Conservation (phyloP, 2,888 invertebrate genomes). For the Ceraclea dissimilis region DNA sequence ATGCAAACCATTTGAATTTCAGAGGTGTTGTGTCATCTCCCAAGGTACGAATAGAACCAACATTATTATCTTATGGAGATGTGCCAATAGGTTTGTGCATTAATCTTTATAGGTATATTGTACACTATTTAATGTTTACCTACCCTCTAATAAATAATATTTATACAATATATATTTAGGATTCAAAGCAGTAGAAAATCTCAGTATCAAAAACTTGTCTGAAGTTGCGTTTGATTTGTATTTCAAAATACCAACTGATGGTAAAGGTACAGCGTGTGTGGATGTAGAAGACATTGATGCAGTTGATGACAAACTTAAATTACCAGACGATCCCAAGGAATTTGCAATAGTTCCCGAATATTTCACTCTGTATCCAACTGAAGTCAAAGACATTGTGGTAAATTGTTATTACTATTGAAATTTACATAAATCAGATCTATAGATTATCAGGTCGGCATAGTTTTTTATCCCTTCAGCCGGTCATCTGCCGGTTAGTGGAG, state of each 20-base stretch:
- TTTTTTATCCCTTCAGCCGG: too few relatives aligned
- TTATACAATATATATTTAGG: background rate
- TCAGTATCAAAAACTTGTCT: conserved; percentile 13
- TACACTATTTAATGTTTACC: too few relatives aligned
- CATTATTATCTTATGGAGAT: conserved; percentile 3
- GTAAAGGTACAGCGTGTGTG: conserved; percentile 3
- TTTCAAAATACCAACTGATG: conserved; percentile 13
- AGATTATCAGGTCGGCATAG: too few relatives aligned
- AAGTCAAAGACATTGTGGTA: background rate
- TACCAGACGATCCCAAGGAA: conserved; percentile 7
- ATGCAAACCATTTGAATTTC: too few relatives aligned
- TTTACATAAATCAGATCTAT: too few relatives aligned
- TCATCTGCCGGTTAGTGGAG: too few relatives aligned
- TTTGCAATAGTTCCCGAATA: conserved; percentile 2
- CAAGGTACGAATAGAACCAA: conserved; percentile 4
- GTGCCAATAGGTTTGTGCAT: conserved; percentile 10
- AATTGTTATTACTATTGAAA: too few relatives aligned
- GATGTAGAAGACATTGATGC: conserved; percentile 4
- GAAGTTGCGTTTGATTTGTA: conserved; percentile 3
- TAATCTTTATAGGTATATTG: background rate
- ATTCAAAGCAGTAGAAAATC: background rate
- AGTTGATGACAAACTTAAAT: conserved; percentile 2
- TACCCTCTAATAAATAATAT: background rate
- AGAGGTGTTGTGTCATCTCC: conserved; percentile 10
- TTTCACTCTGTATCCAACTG: background rate